phyloP scores from a whole-genome alignment of 2,888 invertebrate genomes.

The Diloba caeruleocephala region DNA sequence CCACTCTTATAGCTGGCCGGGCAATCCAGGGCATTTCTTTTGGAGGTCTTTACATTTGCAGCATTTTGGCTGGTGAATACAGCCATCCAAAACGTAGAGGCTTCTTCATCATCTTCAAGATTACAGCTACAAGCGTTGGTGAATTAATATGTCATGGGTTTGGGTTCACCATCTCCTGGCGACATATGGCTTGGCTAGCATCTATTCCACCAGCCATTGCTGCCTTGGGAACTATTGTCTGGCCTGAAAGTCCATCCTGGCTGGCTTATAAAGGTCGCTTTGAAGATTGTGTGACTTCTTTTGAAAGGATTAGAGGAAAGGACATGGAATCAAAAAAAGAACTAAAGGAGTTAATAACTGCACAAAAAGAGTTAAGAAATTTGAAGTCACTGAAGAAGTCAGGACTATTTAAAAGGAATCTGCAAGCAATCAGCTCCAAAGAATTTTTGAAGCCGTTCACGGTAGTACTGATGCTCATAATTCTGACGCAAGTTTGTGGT shows the following conservation, averaged over 20 bases:
- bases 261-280: conserved; percentile 46
- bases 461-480: conserved; percentile 30
- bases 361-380: conserved; percentile 36
- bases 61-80: conserved; percentile 42
- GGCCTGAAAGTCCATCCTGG: conserved; percentile 52
- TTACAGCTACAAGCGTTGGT: conserved; percentile 37
- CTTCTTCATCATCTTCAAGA: conserved; percentile 43
- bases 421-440: conserved; percentile 26
- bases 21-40: conserved; percentile 45
- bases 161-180: conserved; percentile 37
- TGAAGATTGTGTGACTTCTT: conserved; percentile 37
- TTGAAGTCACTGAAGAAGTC: conserved; percentile 12
- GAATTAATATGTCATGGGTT: conserved; percentile 44
- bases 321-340: conserved; percentile 34
- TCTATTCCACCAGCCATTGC: conserved; percentile 37
- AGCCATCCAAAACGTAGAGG: conserved; percentile 48
- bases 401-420: conserved; percentile 1
- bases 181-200: conserved; percentile 37
- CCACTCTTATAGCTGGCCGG: conserved; percentile 35
- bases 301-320: conserved; percentile 43
- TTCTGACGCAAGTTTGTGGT: conserved; percentile 39
- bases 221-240: conserved; percentile 22
- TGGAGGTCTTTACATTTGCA: conserved; percentile 37
- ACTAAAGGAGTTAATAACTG: conserved; percentile 34
- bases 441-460: conserved; percentile 36